Base-by-base conservation (phyloP, 2,113 vertebrate species). In the human region DNA sequence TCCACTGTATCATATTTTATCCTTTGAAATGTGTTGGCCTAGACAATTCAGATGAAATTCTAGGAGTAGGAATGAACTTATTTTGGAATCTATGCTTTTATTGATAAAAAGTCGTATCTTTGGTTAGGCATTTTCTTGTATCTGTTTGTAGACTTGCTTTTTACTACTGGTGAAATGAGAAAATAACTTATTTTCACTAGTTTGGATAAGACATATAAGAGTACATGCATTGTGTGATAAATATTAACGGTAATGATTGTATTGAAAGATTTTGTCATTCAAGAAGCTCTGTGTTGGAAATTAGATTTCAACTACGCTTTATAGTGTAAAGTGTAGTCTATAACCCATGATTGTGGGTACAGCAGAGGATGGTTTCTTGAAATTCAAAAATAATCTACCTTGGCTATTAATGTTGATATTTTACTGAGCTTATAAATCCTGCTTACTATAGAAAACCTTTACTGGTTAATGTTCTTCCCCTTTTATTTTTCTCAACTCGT, bases 111-210 rank as follows among this genome's bases (percentile, higher is more conserved):
- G 40, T 88, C 80, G 2, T 94, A 59, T 85, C 43, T 66, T 2
- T 91, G n/a, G 10, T 61, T 68, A 73, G 43, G n/a, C 27, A 76
- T 90, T 90, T 80, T 64, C 40, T 85, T 93, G 25, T 16, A 30
- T 83, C 82, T 95, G 17, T 85, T 92, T 84, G 40, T 92, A 95
- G 55, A 61, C 48, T 90, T 97, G n/a, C 40, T 79, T 94, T 93
- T 82, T 79, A 76, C 23, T 94, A 52, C 27, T 76, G 17, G 27
- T 72, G 20, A 40, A 90, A 82, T 96, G 76, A 86, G 68, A 96
- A 98, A 96, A 95, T 96, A 79, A 87, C 72, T 95, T 97, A 57
- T 96, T 93, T 95, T 97, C 35, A 82, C 48, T 92, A 57, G 50
- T 75, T 96, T 93, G 50, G 50, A 94, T 91, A 93, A 52, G 50